A percentile compares a stretch with the other conserved stretches of the same genome.
Evolutionary conservation across 2,888 invertebrate species (phyloP).

Genomic region (Rhyacophila evoluta): DNA sequence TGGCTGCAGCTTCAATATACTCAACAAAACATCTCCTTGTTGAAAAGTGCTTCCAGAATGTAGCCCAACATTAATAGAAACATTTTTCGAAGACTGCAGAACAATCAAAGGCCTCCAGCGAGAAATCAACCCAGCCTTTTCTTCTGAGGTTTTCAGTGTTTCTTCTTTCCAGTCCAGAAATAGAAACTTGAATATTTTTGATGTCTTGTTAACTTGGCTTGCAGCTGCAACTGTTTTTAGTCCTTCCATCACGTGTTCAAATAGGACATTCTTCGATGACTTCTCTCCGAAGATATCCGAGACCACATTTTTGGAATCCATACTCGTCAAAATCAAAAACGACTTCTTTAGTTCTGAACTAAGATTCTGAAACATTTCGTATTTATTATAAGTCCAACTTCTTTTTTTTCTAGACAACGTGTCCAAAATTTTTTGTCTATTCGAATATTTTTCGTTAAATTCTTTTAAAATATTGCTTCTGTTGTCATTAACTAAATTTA

Average conservation of each 20-base stretch:
- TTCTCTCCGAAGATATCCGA: conserved; percentile 48
- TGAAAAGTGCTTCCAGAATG: conserved; percentile 57
- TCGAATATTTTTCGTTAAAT: not conserved
- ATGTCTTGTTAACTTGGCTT: conserved; percentile 43
- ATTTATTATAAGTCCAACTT: conserved; percentile 45
- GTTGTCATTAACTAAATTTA: not conserved
- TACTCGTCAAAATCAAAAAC: conserved; percentile 53
- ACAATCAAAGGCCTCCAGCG: conserved; percentile 55
- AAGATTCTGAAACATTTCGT: conserved; percentile 54
- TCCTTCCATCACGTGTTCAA: conserved; percentile 54
- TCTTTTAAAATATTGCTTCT: conserved; percentile 32
- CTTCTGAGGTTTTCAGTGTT: conserved; percentile 55
- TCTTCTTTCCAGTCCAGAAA: conserved; percentile 60
- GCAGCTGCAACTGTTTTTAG: conserved; percentile 41
- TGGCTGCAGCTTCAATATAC: conserved; percentile 57
- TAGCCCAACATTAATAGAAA: not conserved
- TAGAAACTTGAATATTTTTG: conserved; percentile 56
- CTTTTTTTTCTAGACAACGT: conserved; percentile 31
- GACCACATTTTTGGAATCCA: conserved; percentile 47
- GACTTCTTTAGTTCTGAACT: conserved; percentile 52
- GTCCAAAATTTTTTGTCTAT: not conserved
- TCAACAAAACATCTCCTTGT: conserved; percentile 59
- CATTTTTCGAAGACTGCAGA: conserved; percentile 48
- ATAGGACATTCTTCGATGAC: conserved; percentile 48
- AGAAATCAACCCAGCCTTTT: conserved; percentile 58